These are phyloP conservation scores for Sitophilus oryzae DNA, from an alignment of 1,140 invertebrate species.

Conservation along the genomic window DNA sequence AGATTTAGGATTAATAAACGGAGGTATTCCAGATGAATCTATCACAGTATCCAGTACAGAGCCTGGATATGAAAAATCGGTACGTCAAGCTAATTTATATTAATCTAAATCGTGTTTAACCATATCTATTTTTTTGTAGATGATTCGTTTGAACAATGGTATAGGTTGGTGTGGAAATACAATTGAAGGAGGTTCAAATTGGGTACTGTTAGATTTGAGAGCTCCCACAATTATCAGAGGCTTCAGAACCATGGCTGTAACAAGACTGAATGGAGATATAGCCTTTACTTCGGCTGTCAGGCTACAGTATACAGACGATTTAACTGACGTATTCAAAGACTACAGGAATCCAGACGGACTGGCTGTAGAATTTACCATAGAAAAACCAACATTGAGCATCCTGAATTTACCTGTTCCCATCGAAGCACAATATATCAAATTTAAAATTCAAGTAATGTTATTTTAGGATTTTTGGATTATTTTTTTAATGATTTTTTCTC, in stretches of 20 bases:
- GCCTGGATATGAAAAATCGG: slow-evolving; percentile 73
- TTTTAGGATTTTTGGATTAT: background rate
- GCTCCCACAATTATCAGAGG: slow-evolving; percentile 86
- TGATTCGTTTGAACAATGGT: slow-evolving; percentile 72
- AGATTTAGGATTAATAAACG: slow-evolving; percentile 82
- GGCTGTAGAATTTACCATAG: slow-evolving; percentile 84
- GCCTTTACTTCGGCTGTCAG: slow-evolving; percentile 85
- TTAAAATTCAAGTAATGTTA: slow-evolving; percentile 63
- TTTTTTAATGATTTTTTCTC: background rate
- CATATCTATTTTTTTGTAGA: slow-evolving; percentile 48
- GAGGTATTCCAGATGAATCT: slow-evolving; percentile 82
- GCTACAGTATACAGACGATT: slow-evolving; percentile 79
- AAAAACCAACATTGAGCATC: slow-evolving; percentile 81
- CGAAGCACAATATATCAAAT: slow-evolving; percentile 82
- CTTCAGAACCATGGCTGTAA: slow-evolving; percentile 82
- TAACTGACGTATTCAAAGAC: slow-evolving; percentile 84
- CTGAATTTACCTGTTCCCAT: slow-evolving; percentile 86
- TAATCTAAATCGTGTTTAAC: no score
- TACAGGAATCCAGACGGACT: slow-evolving; percentile 88
- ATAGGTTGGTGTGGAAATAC: slow-evolving; percentile 87
- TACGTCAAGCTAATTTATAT: slow-evolving; percentile 42
- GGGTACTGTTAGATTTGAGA: slow-evolving; percentile 81
- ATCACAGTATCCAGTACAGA: slow-evolving; percentile 81
- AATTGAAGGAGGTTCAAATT: slow-evolving; percentile 77
- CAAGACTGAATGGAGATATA: slow-evolving; percentile 66